These are phyloP conservation scores for Lottia scabra DNA, from an alignment of 2,888 invertebrate species.

Conservation along the genomic window DNA sequence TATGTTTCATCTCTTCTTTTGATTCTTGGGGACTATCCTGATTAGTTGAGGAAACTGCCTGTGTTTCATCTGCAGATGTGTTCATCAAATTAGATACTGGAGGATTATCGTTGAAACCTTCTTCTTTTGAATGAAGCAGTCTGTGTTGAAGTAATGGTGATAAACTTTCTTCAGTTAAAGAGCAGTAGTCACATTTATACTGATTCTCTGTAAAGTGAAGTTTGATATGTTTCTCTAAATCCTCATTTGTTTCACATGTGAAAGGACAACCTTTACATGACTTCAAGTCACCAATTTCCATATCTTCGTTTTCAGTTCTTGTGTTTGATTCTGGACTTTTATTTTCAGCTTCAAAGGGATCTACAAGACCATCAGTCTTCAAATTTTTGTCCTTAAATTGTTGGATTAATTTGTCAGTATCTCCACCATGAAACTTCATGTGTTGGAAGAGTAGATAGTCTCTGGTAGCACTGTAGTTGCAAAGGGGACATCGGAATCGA, in stretches of 20 bases:
- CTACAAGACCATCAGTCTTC: slow-evolving; percentile 42
- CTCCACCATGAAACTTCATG: slow-evolving; percentile 44
- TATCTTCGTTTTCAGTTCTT: slow-evolving; percentile 28
- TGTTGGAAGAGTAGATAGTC: slow-evolving; percentile 50
- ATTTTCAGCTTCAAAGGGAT: slow-evolving; percentile 35
- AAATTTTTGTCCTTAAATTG: slow-evolving; percentile 33
- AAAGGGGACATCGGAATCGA: slow-evolving; percentile 49
- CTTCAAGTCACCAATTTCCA: slow-evolving; percentile 31
- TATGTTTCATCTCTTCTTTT: slow-evolving; percentile 31
- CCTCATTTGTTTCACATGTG: slow-evolving; percentile 43
- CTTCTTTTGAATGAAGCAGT: slow-evolving; percentile 44
- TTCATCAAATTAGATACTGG: slow-evolving; percentile 36
- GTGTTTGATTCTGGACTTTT: slow-evolving; percentile 30
- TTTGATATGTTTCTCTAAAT: slow-evolving; percentile 46
- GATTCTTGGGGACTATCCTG: background rate
- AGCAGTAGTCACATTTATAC: slow-evolving; percentile 51
- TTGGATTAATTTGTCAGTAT: slow-evolving; percentile 13
- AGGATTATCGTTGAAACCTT: slow-evolving; percentile 41
- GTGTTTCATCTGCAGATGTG: slow-evolving; percentile 16
- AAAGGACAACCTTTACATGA: slow-evolving; percentile 50
- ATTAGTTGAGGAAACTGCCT: slow-evolving; percentile 2
- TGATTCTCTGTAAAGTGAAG: slow-evolving; percentile 38
- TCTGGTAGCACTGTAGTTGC: slow-evolving; percentile 52
- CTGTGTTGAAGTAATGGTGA: slow-evolving; percentile 46
- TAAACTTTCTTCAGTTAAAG: slow-evolving; percentile 45